Base-by-base conservation (phyloP, 2,113 vertebrate genomes). In the Pterophyllum scalare region DNA sequence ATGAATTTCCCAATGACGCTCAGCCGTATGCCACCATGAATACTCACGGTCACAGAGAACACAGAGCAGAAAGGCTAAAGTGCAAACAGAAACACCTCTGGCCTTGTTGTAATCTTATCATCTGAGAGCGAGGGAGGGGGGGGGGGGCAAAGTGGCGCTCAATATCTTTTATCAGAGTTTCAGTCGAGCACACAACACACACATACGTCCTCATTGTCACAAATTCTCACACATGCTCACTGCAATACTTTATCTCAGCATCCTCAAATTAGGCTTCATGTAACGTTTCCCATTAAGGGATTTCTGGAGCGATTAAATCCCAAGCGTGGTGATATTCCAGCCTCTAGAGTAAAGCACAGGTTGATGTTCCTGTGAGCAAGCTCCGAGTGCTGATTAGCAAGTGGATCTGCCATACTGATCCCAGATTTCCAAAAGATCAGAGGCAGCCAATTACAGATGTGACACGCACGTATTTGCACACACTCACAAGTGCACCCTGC, bases 371-470 rank as follows among this genome's bases (percentile, higher is more conserved):
- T 33, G 84, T 52, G 84, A 22, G 28, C 14, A 40, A 72, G 77
- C 65, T 46, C 79, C 1, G 87, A 70, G 80, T 83, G 85, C 83
- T 93, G 93, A 94, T 94, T 93, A 94, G 82, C 77, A 35, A 46
- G 81, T 80, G 56, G 89, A 90, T 94, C 94, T 92, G 90, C 93
- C 80, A 82, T 65, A 43, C 89, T 91, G 93, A 94, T 92, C 93
- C 92, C 80, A 90, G 92, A 95, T 94, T 94, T 95, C 92, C 87
- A 84, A 64, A 49, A 91, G 93, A 95, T 95, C 91, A 94, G 87
- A 93, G 88, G 90, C 85, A 93, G 75, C 86, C 90, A 94, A 95
- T 95, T 95, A 94, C 88, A 93, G 81, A 91, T 89, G 91, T 89
- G 88, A 19, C 83, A 38, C 57, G 56, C 65, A 46, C 60, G 13